Percentiles rank a stretch among this genome's conserved stretches.
Conservation (phyloP, 2,888 invertebrate species). For the Macaria liturata region DNA sequence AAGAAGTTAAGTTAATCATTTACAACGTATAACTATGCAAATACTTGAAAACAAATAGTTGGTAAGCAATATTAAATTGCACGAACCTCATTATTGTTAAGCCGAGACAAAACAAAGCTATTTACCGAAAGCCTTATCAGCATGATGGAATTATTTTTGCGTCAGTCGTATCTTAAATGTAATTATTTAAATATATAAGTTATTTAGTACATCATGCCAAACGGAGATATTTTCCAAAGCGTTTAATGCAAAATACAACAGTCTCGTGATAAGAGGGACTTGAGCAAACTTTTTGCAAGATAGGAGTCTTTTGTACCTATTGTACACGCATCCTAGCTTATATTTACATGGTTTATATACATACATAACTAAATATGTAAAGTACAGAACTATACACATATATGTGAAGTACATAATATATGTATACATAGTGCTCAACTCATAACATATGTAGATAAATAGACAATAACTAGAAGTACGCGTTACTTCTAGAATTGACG, state of each 20-base stretch:
- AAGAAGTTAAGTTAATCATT: background rate
- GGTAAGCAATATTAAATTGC: slow-evolving; percentile 1
- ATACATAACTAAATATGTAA: no score
- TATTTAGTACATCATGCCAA: slow-evolving; percentile 24
- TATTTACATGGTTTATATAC: no score
- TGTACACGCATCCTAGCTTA: background rate
- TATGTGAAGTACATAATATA: no score
- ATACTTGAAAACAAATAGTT: slow-evolving; percentile 5
- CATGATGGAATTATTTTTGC: slow-evolving; percentile 30
- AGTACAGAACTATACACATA: no score
- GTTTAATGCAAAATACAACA: slow-evolving; percentile 39
- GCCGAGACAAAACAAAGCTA: slow-evolving; percentile 40
- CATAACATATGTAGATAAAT: no score
- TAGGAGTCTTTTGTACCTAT: background rate
- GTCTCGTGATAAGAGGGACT: slow-evolving; percentile 7
- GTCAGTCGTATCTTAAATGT: slow-evolving; percentile 23
- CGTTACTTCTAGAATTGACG: no score
- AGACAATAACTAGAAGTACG: no score
- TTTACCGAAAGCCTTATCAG: slow-evolving; percentile 43
- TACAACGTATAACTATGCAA: background rate
- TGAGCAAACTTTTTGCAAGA: slow-evolving; percentile 18
- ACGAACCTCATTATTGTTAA: slow-evolving; percentile 35
- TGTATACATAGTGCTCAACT: no score
- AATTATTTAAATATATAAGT: slow-evolving; percentile 24
- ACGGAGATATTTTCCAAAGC: slow-evolving; percentile 27